phyloP scores from a whole-genome alignment of 2,797 vertebrate genomes.

The Acanthurus tractus region DNA sequence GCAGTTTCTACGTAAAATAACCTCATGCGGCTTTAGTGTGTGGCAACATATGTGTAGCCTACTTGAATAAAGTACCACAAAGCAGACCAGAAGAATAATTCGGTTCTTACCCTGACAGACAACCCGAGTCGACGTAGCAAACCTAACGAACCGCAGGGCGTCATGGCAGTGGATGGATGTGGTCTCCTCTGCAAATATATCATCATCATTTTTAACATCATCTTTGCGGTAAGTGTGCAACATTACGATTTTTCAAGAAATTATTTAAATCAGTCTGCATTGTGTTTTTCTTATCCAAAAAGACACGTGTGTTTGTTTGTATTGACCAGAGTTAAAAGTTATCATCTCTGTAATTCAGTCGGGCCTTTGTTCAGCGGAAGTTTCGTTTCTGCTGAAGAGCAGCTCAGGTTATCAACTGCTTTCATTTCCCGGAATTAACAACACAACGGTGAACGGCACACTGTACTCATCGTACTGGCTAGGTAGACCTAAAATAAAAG shows the following conservation, averaged over 20 bases:
- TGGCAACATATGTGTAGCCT: not conserved
- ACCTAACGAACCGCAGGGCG: not conserved
- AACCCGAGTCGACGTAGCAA: too few species aligned
- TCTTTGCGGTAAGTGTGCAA: slow-evolving; percentile 77
- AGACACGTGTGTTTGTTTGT: not conserved
- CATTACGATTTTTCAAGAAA: too few species aligned
- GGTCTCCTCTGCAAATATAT: slow-evolving; percentile 76
- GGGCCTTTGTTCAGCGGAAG: fast-evolving
- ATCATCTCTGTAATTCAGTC: not conserved
- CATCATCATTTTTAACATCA: slow-evolving; percentile 77
- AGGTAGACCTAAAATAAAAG: too few species aligned
- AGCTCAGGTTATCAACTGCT: not conserved
- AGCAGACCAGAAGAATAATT: not conserved
- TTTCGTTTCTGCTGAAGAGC: slow-evolving; percentile 19
- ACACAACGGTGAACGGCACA: too few species aligned
- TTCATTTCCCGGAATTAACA: not conserved
- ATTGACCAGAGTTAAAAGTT: not conserved
- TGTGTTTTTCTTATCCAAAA: not conserved
- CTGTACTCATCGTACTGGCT: too few species aligned
- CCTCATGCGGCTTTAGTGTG: not conserved
- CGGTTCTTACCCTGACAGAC: not conserved
- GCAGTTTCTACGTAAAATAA: not conserved
- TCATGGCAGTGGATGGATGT: slow-evolving; percentile 80
- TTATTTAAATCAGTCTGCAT: not conserved
- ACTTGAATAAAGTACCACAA: fast-evolving